phyloP scores from a whole-genome alignment of 2,888 invertebrate genomes.

The Sphaerophoria taeniata region DNA sequence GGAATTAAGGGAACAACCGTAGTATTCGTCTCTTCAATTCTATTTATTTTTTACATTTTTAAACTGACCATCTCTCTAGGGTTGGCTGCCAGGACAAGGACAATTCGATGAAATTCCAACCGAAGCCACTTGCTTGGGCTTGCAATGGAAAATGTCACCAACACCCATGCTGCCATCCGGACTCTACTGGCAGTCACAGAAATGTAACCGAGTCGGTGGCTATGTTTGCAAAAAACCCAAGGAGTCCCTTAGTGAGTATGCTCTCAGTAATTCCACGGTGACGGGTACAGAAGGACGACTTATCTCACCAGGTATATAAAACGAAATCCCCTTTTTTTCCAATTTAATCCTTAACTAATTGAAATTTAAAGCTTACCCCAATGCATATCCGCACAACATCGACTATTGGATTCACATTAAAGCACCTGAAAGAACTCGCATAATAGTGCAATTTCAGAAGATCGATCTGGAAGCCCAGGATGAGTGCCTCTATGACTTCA shows the following conservation, averaged over 20 bases:
- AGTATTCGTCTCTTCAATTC: neutral
- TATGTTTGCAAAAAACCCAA: constrained; percentile 86
- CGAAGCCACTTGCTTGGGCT: constrained; percentile 83
- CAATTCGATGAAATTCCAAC: constrained; percentile 79
- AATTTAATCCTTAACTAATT: constrained; percentile 1
- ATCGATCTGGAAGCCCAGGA: constrained; percentile 90
- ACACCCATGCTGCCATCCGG: constrained; percentile 87
- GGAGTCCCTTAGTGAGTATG: constrained; percentile 76
- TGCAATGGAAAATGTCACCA: constrained; percentile 88
- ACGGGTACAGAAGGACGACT: constrained; percentile 87
- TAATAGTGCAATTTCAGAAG: constrained; percentile 87
- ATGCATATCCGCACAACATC: constrained; percentile 88
- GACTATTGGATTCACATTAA: constrained; percentile 88
- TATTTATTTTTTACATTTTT: neutral
- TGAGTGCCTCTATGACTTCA: constrained; percentile 91
- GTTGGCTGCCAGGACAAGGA: constrained; percentile 86
- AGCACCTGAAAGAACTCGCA: constrained; percentile 87
- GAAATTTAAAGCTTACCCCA: constrained; percentile 84
- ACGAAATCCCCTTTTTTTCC: neutral
- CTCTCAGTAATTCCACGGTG: constrained; percentile 85
- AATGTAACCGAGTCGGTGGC: constrained; percentile 87
- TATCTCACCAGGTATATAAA: constrained; percentile 85
- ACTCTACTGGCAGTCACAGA: constrained; percentile 88
- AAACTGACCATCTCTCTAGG: constrained; percentile 77
- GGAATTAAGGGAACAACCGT: too few species aligned